These are phyloP conservation scores for Malthinus seriepunctatus DNA, from an alignment of 2,888 invertebrate species.

Conservation along the genomic window DNA sequence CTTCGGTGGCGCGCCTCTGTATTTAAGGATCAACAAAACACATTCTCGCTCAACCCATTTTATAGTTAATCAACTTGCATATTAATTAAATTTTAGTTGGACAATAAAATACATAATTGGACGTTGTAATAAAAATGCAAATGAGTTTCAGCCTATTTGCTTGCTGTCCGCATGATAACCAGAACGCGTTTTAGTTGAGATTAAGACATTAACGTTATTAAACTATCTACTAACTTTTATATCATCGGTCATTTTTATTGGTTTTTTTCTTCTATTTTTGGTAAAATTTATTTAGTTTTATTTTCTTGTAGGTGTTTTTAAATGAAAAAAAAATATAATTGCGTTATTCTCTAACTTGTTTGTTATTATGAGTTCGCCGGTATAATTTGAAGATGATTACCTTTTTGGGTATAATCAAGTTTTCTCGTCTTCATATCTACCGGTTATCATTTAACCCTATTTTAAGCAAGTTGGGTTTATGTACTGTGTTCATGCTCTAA, in stretches of 20 bases:
- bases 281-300: too few species aligned
- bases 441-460: constrained; percentile 26
- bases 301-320: too few species aligned
- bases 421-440: background rate
- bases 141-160: constrained; percentile 20
- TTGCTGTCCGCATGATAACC: constrained; percentile 21
- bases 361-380: background rate
- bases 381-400: background rate
- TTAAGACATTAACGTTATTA: constrained; percentile 30
- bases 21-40: too few species aligned
- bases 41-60: constrained; percentile 1
- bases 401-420: background rate
- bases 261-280: too few species aligned
- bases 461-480: constrained; percentile 11
- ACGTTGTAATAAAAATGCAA: constrained; percentile 27
- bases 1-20: too few species aligned
- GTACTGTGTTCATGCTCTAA: constrained; percentile 21
- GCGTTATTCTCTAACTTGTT: too few species aligned
- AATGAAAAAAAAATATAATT: too few species aligned
- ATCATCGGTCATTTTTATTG: too few species aligned
- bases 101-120: constrained; percentile 17
- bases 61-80: constrained; percentile 15
- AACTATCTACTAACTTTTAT: constrained; percentile 6
- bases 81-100: constrained; percentile 25
- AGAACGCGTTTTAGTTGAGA: constrained; percentile 16